Evolutionary conservation across 1,140 invertebrate genomes (phyloP), one percentile per base, ranked within the genome.

Genomic region (Ips typographus): DNA sequence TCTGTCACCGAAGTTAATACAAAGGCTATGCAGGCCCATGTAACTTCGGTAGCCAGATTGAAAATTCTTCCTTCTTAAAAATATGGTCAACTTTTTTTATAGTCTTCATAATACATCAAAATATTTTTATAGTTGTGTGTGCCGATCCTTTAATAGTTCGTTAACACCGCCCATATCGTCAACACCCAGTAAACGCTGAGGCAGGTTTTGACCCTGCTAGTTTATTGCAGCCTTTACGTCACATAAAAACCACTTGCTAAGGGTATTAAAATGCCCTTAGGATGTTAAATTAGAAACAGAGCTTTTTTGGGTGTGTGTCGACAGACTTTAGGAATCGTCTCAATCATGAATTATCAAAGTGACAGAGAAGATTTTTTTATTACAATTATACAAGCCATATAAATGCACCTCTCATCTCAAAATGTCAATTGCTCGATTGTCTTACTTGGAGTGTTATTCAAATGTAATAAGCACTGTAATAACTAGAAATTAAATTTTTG

Each of bases 181-280:
- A 22, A 49, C 44, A 49, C 44, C 22, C 22, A 49, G 6, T 60
- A 42, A 22, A 37, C 42, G 8, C 39, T 43, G 57, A 40, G 5
- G n/a, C 57, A 42, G 40, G n/a, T 42, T 60, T 37, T 6, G 8
- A 22, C 39, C 57, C 39, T 60, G 40, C 59, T 61, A 43, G 40
- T 36, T 44, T 61, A 61, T 44, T 43, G 4, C 36, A 44, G 3
- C 59, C 22, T 40, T 40, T 61, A 61, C 22, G 59, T 38, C 36
- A 49, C 44, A 61, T 43, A 43, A 43, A 61, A 47, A 61, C 38
- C 59, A 44, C 59, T 37, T 61, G 59, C 36, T 36, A 41, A 40
- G 42, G 47, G 41, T 38, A 61, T 61, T 61, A 61, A 61, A 61
- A 43, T 4, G 40, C 40, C 42, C 42, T 61, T 44, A 36, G 8